Base-by-base conservation (phyloP, 92 coral and sea anemone genomes). In the Anthopleura xanthogrammica region DNA sequence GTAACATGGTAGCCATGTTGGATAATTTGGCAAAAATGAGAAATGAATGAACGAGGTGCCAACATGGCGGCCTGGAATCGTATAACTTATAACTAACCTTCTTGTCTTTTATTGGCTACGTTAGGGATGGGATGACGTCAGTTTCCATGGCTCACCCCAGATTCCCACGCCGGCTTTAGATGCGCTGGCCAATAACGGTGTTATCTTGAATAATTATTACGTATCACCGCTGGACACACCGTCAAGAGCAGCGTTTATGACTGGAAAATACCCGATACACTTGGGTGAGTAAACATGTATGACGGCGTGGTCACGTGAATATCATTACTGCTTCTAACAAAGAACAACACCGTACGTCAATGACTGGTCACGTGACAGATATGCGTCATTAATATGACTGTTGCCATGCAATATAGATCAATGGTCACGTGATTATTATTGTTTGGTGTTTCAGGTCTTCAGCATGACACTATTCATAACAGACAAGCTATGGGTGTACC, bases 61-160 rank as follows among this genome's bases (percentile, higher is more conserved):
- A 60, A 62, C 23, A 20, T 20, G 70, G 36, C 70, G 70, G 29
- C 70, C 14, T 20, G 11, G n/a, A 8, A 20, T 2, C 2, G 65
- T 60, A 5, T 16, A 16, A 29, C 5, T 58, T 62, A 20, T 62
- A 7, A 48, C 57, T 48, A 43, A 54, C 29, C 23, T 36, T 41
- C 13, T 48, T 16, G 14, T 22, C n/a, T 72, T 29, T 62, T 24
- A 39, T 52, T 6, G 42, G 13, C 66, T 68, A 10, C 46, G 29
- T 68, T 77, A 97, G 99, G 99, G 99, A 48, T 97, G 99, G 99
- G 99, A 97, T 92, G 99, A 97, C 79, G 98, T 97, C 86, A 94
- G 99, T 88, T 97, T 97, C 80, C 99, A 97, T 79, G 99, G 99
- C 81, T 96, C 58, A 16, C 58, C 58, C 58, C 58, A 97, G 89